Conservation (phyloP, 2,113 vertebrate genomes). For the Ictidomys tridecemlineatus region DNA sequence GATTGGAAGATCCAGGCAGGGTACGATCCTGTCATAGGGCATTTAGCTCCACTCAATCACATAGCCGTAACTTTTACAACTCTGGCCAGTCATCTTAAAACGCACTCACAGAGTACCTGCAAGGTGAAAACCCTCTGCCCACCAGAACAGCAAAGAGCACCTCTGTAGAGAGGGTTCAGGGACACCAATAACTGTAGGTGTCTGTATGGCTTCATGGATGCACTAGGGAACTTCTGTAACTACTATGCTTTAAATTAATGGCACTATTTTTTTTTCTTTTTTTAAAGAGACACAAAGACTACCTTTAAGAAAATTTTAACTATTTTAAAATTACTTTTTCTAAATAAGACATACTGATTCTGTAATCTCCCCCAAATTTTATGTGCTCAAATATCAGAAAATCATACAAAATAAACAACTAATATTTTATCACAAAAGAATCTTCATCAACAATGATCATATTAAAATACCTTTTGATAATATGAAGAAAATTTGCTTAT, state of each 20-base stretch:
- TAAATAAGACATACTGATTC: not conserved
- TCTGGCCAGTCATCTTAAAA: not conserved
- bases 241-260: not conserved
- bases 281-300: not conserved
- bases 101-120: not conserved
- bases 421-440: not conserved
- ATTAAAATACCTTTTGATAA: conserved; percentile 1
- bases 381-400: not conserved
- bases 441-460: not conserved
- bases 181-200: not conserved
- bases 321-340: conserved; percentile 29
- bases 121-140: not conserved
- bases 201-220: not conserved
- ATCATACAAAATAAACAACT: not conserved
- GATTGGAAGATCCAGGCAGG: not conserved
- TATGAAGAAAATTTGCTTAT: not conserved
- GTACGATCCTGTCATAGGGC: not conserved
- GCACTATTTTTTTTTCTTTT: not conserved
- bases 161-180: not conserved
- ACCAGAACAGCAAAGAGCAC: not conserved
- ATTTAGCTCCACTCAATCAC: not conserved
- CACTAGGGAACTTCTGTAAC: not conserved
- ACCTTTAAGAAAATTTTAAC: not conserved
- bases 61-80: not conserved
- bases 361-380: not conserved